Percentiles rank a stretch among this genome's conserved stretches.
These are phyloP conservation scores for Typhlichthys eigenmanni DNA, from an alignment of 2,797 vertebrate species.

Conservation along the genomic window DNA sequence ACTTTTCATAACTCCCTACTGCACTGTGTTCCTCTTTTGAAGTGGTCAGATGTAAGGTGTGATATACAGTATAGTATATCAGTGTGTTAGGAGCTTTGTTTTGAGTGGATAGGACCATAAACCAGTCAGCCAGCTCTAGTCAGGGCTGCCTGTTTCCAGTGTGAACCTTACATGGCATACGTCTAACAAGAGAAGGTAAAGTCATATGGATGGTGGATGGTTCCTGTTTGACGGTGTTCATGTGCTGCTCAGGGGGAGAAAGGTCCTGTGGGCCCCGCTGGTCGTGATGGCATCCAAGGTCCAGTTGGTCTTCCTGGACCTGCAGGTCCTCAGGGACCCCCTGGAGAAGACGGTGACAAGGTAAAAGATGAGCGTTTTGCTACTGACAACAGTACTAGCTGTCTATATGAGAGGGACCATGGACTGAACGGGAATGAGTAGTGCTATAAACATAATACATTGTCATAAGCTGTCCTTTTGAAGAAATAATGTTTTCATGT, in stretches of 20 bases:
- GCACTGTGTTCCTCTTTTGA: background rate
- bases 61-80: no score
- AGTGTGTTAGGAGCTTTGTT: no score
- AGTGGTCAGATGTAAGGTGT: background rate
- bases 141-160: no score
- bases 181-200: no score
- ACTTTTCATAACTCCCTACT: constrained; percentile 35
- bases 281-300: constrained; percentile 94
- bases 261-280: constrained; percentile 93
- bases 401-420: no score
- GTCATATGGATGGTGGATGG: background rate
- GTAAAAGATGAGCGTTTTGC: constrained; percentile 56
- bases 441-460: no score
- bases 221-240: constrained; percentile 4
- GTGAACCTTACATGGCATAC: no score
- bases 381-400: background rate
- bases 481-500: no score
- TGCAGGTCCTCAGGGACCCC: constrained; percentile 93
- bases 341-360: constrained; percentile 98
- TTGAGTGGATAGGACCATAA: no score
- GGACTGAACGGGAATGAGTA: no score
- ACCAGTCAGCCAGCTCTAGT: no score
- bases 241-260: constrained; percentile 88
- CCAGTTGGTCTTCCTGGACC: constrained; percentile 95
- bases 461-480: no score